Conservation (phyloP, 2,888 invertebrate genomes). For the Allophyes oxyacanthae region DNA sequence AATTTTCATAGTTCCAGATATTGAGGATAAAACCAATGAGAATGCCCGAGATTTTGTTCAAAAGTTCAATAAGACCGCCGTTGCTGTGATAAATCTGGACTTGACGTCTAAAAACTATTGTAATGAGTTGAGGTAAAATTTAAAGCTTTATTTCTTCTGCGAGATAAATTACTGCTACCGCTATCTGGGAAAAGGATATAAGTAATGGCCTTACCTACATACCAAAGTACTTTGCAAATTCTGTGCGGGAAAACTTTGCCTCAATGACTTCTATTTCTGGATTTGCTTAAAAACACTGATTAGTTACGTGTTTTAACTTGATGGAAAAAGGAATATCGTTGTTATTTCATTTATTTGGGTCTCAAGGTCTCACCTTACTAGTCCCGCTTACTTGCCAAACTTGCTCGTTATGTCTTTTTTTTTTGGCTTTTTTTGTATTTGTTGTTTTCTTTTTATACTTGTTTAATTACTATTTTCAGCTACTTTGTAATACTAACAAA, state of each 20-base stretch:
- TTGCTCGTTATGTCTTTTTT: not conserved
- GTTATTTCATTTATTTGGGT: too few species aligned
- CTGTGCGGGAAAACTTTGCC: too few species aligned
- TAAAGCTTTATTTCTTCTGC: conserved; percentile 27
- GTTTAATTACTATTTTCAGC: conserved; percentile 53
- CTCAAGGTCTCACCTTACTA: too few species aligned
- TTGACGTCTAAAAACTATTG: conserved; percentile 65
- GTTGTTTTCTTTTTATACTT: not conserved
- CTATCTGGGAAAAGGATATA: conserved; percentile 6
- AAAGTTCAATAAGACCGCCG: conserved; percentile 62
- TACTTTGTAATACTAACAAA: conserved; percentile 62
- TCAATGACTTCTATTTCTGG: too few species aligned
- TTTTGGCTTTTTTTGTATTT: too few species aligned
- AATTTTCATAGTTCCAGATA: conserved; percentile 65
- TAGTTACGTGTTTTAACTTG: too few species aligned
- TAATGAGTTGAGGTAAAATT: conserved; percentile 65
- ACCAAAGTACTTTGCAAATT: too few species aligned
- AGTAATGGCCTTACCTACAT: too few species aligned
- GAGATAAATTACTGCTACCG: conserved; percentile 24
- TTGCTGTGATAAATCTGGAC: conserved; percentile 68
- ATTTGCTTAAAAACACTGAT: too few species aligned
- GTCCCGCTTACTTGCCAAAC: too few species aligned
- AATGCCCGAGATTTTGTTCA: conserved; percentile 53
- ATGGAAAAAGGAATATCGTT: too few species aligned
- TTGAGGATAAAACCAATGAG: conserved; percentile 38